Evolutionary conservation across 2,113 vertebrate genomes (phyloP).

Genomic region (Verasper variegatus): DNA sequence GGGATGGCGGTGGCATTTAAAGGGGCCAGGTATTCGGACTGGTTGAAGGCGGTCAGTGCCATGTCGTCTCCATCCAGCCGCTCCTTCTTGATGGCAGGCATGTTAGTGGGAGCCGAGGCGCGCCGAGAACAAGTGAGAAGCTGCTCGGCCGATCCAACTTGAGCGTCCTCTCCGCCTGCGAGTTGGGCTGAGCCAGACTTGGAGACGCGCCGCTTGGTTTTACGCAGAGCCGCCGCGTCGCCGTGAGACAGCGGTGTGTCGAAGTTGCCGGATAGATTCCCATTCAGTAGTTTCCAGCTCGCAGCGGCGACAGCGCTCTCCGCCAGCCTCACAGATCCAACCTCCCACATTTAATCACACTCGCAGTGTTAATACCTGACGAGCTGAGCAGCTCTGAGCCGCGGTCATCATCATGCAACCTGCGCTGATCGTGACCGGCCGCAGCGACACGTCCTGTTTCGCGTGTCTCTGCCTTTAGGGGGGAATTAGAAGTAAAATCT

Average conservation of each 20-base stretch:
- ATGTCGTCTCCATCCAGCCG: constrained; percentile 92
- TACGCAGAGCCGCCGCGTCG: constrained; percentile 80
- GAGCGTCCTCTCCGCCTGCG: constrained; percentile 75
- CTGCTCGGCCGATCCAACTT: constrained; percentile 80
- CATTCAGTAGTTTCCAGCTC: constrained; percentile 83
- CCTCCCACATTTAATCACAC: constrained; percentile 86
- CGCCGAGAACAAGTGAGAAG: constrained; percentile 82
- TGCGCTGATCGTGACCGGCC: constrained; percentile 77
- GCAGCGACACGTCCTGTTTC: constrained; percentile 55
- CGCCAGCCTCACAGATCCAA: constrained; percentile 79
- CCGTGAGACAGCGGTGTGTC: constrained; percentile 78
- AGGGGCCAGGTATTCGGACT: constrained; percentile 90
- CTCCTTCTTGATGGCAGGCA: constrained; percentile 98
- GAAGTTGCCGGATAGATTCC: constrained; percentile 82
- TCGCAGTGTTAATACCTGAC: constrained; percentile 86
- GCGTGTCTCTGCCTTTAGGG: constrained; percentile 45
- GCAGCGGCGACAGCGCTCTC: constrained; percentile 78
- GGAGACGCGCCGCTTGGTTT: constrained; percentile 81
- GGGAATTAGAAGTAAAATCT: constrained; percentile 7
- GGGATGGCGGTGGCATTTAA: constrained; percentile 89
- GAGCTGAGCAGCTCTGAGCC: constrained; percentile 81
- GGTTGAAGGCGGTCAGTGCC: constrained; percentile 91
- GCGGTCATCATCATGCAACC: constrained; percentile 82
- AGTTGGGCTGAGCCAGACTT: constrained; percentile 79
- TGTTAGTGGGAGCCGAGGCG: constrained; percentile 81